Conservation (phyloP, 2,797 vertebrate species). For the Basileuterus tristriatus region DNA sequence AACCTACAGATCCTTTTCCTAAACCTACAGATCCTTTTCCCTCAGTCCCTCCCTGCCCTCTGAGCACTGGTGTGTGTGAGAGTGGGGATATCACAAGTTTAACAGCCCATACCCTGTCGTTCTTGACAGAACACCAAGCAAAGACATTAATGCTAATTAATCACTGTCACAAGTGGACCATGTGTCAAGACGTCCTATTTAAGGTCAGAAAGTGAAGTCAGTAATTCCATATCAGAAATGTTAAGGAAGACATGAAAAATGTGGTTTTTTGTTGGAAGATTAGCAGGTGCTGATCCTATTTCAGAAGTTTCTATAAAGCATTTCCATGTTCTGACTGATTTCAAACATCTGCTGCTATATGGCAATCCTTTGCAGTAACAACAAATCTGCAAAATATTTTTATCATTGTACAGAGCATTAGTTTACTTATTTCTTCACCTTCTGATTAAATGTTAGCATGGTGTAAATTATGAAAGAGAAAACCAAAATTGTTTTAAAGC, state of each 20-base stretch:
- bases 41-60: neutral
- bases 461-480: neutral
- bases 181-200: neutral
- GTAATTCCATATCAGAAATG: neutral
- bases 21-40: neutral
- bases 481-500: neutral
- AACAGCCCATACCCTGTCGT: neutral
- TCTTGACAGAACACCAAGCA: neutral
- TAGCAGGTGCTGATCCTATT: neutral
- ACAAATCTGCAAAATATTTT: neutral
- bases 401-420: neutral
- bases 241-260: neutral
- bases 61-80: neutral
- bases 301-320: neutral
- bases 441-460: neutral
- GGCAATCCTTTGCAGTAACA: neutral
- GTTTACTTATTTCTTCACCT: neutral
- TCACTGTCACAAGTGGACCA: conserved; percentile 8
- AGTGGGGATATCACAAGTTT: neutral
- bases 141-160: conserved; percentile 36
- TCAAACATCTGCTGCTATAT: neutral
- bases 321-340: neutral
- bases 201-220: conserved; percentile 20
- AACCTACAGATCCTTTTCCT: neutral
- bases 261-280: neutral